These are phyloP conservation scores for Erebia aethiops DNA, from an alignment of 2,888 invertebrate genomes.

Conservation along the genomic window DNA sequence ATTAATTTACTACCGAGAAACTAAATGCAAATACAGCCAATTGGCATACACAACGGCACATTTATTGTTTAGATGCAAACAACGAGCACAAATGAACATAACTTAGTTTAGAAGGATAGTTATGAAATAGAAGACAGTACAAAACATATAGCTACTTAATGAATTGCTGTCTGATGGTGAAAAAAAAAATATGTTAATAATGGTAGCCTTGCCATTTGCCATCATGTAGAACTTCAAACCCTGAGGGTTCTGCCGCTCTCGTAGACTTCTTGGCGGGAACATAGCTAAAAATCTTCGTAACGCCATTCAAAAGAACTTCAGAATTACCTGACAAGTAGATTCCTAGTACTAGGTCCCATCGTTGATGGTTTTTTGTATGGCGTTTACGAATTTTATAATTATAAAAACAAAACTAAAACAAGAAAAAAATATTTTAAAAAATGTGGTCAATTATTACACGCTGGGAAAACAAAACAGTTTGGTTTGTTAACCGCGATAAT, in stretches of 20 bases:
- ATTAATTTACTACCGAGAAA: conserved; percentile 7
- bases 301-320: conserved; percentile 49
- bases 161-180: conserved; percentile 22
- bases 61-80: conserved; percentile 30
- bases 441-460: not conserved
- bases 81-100: conserved; percentile 38
- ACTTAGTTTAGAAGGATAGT: conserved; percentile 25
- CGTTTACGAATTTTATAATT: conserved; percentile 28
- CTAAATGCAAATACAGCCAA: conserved; percentile 8
- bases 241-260: conserved; percentile 66
- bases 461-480: conserved; percentile 5
- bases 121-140: conserved; percentile 22
- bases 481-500: conserved; percentile 18
- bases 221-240: conserved; percentile 69
- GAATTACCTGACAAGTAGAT: not conserved
- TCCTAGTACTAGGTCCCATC: not conserved
- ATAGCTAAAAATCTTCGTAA: conserved; percentile 56
- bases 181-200: conserved; percentile 34
- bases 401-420: conserved; percentile 11
- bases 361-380: conserved; percentile 18
- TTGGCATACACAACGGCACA: conserved; percentile 23
- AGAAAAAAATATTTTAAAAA: not conserved
- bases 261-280: conserved; percentile 58
- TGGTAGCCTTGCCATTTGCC: conserved; percentile 71
- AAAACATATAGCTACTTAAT: not conserved